These are phyloP conservation scores for Avahi laniger DNA, from an alignment of 2,797 vertebrate species.

Conservation along the genomic window DNA sequence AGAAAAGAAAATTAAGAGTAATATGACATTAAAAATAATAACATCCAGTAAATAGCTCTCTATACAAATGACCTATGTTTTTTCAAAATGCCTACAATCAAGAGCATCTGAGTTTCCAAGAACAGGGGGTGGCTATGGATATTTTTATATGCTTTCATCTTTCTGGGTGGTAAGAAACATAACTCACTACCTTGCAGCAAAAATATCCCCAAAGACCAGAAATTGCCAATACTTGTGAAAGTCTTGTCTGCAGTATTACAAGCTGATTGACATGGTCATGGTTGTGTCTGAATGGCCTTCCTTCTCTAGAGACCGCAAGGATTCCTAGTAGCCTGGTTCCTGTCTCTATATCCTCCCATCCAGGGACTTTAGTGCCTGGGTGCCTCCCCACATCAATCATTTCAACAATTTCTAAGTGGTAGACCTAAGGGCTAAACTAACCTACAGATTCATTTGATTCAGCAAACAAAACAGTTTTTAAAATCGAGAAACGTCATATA, in stretches of 20 bases:
- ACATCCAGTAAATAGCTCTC: background rate
- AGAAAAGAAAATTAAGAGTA: background rate
- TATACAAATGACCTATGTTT: background rate
- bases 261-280: background rate
- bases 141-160: background rate
- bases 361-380: background rate
- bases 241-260: background rate
- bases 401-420: background rate
- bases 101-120: background rate
- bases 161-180: background rate
- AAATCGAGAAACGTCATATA: background rate
- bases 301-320: background rate
- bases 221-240: background rate
- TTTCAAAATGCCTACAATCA: background rate
- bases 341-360: background rate
- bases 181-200: background rate
- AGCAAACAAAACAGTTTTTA: background rate
- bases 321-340: background rate
- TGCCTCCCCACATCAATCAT: background rate
- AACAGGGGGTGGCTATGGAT: background rate
- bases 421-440: background rate
- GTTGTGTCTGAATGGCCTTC: rapidly evolving
- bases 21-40: background rate
- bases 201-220: background rate
- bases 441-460: background rate